Conservation (phyloP, 2,113 vertebrate genomes). For the Zootoca vivipara region DNA sequence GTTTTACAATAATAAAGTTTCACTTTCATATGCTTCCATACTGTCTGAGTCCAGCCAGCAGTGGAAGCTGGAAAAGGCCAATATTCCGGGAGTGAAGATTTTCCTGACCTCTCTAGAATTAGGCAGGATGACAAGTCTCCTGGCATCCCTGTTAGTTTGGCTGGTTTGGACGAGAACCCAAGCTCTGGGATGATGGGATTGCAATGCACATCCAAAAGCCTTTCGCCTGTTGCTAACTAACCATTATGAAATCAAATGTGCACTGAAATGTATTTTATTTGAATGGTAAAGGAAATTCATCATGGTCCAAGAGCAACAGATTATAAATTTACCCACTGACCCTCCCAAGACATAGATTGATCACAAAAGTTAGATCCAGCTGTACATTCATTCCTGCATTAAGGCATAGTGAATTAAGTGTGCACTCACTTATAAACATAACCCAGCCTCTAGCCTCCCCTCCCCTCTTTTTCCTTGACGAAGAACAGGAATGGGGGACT, state of each 20-base stretch:
- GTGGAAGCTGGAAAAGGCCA: slow-evolving; percentile 12
- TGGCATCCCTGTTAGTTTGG: slow-evolving; percentile 24
- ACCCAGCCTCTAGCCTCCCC: background rate
- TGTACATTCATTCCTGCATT: background rate
- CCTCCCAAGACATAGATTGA: background rate
- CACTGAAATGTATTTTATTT: background rate
- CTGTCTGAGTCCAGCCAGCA: background rate
- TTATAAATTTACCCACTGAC: slow-evolving; percentile 12
- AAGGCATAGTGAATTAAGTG: background rate
- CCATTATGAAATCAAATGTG: slow-evolving; percentile 12
- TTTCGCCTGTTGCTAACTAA: slow-evolving; percentile 3
- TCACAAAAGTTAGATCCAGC: background rate
- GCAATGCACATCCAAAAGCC: slow-evolving; percentile 21
- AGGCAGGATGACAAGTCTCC: slow-evolving; percentile 1
- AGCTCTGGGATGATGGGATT: slow-evolving; percentile 43
- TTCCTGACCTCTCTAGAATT: slow-evolving; percentile 20
- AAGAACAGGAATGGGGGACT: background rate
- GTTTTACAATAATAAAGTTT: slow-evolving; percentile 29
- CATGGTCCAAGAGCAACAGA: background rate
- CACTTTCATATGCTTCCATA: slow-evolving; percentile 25
- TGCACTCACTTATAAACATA: background rate
- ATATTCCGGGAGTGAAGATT: slow-evolving; percentile 10
- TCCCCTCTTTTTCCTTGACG: background rate
- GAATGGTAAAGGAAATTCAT: background rate
- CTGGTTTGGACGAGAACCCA: slow-evolving; percentile 51